phyloP scores from a whole-genome alignment of 2,113 vertebrate genomes.

The Callionymus lyra region DNA sequence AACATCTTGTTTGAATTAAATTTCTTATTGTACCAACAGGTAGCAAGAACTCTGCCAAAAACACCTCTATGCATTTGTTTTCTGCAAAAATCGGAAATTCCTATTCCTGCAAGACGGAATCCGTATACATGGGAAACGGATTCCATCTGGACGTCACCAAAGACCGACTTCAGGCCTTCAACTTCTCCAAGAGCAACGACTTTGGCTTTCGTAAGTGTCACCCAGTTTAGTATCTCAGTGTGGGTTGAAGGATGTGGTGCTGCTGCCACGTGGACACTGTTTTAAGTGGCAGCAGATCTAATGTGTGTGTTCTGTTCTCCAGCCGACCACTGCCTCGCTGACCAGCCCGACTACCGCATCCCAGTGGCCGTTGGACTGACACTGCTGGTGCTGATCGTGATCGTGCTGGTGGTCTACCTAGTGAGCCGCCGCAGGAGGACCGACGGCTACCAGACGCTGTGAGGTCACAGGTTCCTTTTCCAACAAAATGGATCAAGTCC shows the following conservation, averaged over 20 bases:
- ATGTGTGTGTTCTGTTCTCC: neutral
- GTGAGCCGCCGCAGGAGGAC: slow-evolving; percentile 2
- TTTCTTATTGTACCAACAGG: no score
- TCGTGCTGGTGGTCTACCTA: slow-evolving; percentile 3
- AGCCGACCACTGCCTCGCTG: slow-evolving; percentile 2
- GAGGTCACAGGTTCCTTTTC: neutral
- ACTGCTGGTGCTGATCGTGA: slow-evolving; percentile 4
- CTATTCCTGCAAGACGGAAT: slow-evolving; percentile 2
- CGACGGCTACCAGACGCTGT: slow-evolving; percentile 6
- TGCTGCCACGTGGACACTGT: no score
- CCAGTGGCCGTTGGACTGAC: slow-evolving; percentile 3
- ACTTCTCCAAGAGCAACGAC: slow-evolving; percentile 1
- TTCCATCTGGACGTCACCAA: slow-evolving; percentile 3
- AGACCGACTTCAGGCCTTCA: slow-evolving; percentile 6
- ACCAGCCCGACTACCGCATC: slow-evolving; percentile 4
- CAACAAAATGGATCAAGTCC: no score
- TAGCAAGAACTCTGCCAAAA: no score
- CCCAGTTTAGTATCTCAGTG: no score
- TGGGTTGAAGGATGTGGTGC: no score
- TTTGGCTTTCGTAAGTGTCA: slow-evolving; percentile 4
- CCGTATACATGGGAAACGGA: slow-evolving; percentile 2
- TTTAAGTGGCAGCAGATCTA: no score
- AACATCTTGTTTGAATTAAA: no score
- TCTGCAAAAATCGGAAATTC: slow-evolving; percentile 5
- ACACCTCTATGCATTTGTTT: neutral